Base-by-base conservation (phyloP, 2,797 vertebrate species). In the Myotis daubentonii region DNA sequence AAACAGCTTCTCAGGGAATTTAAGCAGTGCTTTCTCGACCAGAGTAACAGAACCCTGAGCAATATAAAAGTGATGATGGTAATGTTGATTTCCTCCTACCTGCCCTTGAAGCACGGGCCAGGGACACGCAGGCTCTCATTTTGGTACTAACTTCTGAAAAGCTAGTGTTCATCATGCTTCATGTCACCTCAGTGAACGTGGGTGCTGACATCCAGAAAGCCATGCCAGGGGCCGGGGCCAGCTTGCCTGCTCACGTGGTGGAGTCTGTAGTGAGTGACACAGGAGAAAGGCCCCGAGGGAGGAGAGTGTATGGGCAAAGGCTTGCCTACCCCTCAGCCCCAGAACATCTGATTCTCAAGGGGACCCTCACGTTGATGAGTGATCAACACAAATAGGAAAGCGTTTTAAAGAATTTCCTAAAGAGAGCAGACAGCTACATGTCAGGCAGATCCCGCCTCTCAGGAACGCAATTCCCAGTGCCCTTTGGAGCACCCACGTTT, bases 1-100 rank as follows among this genome's bases (percentile, higher is more conserved):
- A 0, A 44, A 44, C 41, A 44, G 41, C 41, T 44, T 7, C 0
- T 19, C 4, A 1, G 0, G 0, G 2, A 36, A 0, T 0, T 68
- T 0, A 94, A 92, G 74, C 16, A 87, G 2, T 95, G 96, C 62
- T 90, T 79, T 41, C 71, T 90, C 4, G 5, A 4, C 0, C 86
- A 92, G 65, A 7, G 55, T 1, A 0, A 17, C 0, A 49, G 87
- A 10, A 92, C 71, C 44, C 33, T 72, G 41, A 0, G 0, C 0
- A 62, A 83, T 33, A 38, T 38, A 38, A 4, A 38, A 38, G 5
- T 20, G 9, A 2, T 94, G 81, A 0, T 41, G 92, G 89, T 95
- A 92, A 94, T 25, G 62, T 25, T 2, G 0, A 8, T 20, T 78
- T 41, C 20, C 36, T 25, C 71, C 19, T 47, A 53, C 30, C 0